These are phyloP conservation scores for Diorhabda elongata DNA, from an alignment of 1,140 invertebrate genomes.

Conservation along the genomic window DNA sequence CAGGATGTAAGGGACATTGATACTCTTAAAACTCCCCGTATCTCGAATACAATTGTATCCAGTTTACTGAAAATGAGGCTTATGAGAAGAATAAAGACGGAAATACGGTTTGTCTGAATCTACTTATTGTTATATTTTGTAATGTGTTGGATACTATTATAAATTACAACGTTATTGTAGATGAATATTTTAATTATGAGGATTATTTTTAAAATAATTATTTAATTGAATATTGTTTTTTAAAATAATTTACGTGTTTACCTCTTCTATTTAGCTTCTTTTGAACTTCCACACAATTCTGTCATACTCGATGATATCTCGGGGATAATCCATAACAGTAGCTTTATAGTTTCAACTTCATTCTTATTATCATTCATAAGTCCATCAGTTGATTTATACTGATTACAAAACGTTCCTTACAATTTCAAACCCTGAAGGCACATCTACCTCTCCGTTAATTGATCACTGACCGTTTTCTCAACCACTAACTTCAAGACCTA, in stretches of 20 bases:
- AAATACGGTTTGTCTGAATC: too few species aligned
- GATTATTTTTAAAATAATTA: too few species aligned
- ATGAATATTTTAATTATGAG: too few species aligned
- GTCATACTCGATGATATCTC: too few species aligned
- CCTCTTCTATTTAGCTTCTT: too few species aligned
- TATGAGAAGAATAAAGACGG: neutral
- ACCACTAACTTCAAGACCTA: neutral
- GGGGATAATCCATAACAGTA: neutral
- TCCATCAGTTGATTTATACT: neutral
- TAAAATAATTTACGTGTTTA: too few species aligned
- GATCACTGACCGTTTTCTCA: neutral
- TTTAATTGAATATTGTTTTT: too few species aligned
- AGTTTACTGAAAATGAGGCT: neutral
- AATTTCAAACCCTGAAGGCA: neutral
- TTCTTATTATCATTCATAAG: conserved; percentile 1
- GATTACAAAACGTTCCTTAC: neutral
- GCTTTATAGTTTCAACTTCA: neutral
- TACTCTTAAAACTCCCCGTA: conserved; percentile 6
- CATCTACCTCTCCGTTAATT: neutral
- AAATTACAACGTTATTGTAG: too few species aligned
- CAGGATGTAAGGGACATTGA: conserved; percentile 17
- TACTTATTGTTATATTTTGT: too few species aligned
- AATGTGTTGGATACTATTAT: too few species aligned
- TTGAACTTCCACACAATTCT: too few species aligned
- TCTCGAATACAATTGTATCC: neutral